Evolutionary conservation across 2,797 vertebrate genomes (phyloP).

Genomic region (Vultur gryphus): DNA sequence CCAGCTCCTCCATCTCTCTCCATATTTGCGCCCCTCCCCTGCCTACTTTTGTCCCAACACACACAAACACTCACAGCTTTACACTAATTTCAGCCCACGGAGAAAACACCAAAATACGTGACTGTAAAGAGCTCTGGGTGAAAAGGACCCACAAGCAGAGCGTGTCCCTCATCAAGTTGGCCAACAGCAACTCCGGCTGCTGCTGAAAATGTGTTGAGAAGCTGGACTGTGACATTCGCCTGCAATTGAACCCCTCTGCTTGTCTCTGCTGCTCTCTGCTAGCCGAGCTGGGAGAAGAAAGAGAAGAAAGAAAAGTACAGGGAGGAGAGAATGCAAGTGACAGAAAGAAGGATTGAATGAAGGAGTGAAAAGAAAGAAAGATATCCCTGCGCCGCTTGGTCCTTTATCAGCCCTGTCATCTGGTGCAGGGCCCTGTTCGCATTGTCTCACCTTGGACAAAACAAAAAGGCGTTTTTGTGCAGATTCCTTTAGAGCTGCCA

Average conservation of each 20-base stretch:
- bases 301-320: constrained; percentile 45
- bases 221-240: constrained; percentile 33
- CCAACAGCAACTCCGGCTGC: background rate
- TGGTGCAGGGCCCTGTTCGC: constrained; percentile 70
- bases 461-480: constrained; percentile 74
- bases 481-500: constrained; percentile 75
- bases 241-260: constrained; percentile 61
- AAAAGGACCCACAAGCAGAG: background rate
- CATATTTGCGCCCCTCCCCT: background rate
- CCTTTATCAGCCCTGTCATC: constrained; percentile 89
- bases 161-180: background rate
- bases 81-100: background rate
- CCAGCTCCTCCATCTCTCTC: background rate
- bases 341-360: constrained; percentile 75
- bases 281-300: background rate
- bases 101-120: background rate
- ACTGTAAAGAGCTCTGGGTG: background rate
- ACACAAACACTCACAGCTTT: background rate
- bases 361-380: constrained; percentile 70
- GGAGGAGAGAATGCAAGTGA: constrained; percentile 65
- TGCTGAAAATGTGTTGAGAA: background rate
- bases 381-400: constrained; percentile 73
- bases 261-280: constrained; percentile 36
- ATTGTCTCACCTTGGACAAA: constrained; percentile 85
- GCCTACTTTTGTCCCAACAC: background rate